phyloP scores from a whole-genome alignment of 1,140 invertebrate species.

The Tetramorium parvispinum region DNA sequence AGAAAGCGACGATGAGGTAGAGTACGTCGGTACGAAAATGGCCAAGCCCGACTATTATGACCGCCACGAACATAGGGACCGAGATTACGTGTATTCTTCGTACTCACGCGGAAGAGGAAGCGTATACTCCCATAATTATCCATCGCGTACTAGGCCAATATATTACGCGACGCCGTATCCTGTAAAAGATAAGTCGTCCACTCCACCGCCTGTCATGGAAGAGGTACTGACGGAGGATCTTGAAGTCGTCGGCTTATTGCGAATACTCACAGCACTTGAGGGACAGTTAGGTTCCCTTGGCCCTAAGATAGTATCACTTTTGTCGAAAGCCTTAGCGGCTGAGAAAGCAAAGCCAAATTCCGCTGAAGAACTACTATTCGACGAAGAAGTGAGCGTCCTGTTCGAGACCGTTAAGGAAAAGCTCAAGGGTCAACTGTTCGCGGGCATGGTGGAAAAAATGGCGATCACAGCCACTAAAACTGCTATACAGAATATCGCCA shows the following conservation, averaged over 20 bases:
- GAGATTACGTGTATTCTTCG: slow-evolving; percentile 76
- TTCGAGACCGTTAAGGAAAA: slow-evolving; percentile 95
- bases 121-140: slow-evolving; percentile 74
- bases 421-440: slow-evolving; percentile 92
- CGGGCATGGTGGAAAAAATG: slow-evolving; percentile 89
- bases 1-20: slow-evolving; percentile 84
- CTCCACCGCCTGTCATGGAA: slow-evolving; percentile 74
- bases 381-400: slow-evolving; percentile 90
- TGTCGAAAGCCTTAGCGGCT: slow-evolving; percentile 91
- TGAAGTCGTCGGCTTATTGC: slow-evolving; percentile 89
- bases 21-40: slow-evolving; percentile 82
- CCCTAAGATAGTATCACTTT: slow-evolving; percentile 90
- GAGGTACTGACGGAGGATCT: slow-evolving; percentile 78
- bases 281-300: slow-evolving; percentile 92
- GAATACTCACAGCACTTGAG: slow-evolving; percentile 92
- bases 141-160: slow-evolving; percentile 72
- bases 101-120: slow-evolving; percentile 76
- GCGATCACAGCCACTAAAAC: slow-evolving; percentile 88
- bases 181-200: slow-evolving; percentile 79
- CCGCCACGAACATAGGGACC: slow-evolving; percentile 72
- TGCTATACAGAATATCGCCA: slow-evolving; percentile 89
- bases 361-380: slow-evolving; percentile 90
- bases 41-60: slow-evolving; percentile 78
- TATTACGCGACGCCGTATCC: slow-evolving; percentile 81
- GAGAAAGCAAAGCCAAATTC: slow-evolving; percentile 91